A percentile compares a stretch with the other conserved stretches of the same genome.
Conservation (phyloP, 2,797 vertebrate species). For the Myiothlypis coronata region DNA sequence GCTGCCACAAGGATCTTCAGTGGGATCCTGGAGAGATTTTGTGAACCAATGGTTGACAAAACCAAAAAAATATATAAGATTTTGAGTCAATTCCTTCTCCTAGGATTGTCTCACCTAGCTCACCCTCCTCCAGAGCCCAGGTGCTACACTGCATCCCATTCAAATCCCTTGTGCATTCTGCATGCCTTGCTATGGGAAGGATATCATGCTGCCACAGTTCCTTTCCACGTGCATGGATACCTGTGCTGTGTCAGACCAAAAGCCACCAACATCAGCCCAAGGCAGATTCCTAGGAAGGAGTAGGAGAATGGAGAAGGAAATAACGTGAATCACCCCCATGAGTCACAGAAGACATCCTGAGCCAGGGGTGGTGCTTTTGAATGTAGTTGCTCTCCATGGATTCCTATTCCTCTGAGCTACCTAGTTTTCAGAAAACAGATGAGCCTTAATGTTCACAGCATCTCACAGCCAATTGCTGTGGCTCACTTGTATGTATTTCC, state of each 20-base stretch:
- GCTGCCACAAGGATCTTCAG: background rate
- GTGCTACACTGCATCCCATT: background rate
- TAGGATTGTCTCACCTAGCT: background rate
- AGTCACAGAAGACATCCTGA: background rate
- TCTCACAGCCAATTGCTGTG: background rate
- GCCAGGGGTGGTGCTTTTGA: background rate
- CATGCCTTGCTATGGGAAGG: background rate
- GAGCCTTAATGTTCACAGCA: background rate
- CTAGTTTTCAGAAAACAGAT: background rate
- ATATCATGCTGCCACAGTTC: background rate
- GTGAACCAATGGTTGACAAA: background rate
- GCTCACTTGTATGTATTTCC: background rate
- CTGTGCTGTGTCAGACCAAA: background rate
- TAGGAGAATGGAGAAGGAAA: background rate
- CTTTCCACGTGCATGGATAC: background rate
- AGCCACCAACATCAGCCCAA: background rate
- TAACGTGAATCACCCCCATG: accelerated
- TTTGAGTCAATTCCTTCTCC: background rate
- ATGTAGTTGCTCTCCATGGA: background rate
- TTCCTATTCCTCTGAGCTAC: background rate
- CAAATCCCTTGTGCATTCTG: background rate
- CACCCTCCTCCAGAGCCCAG: background rate
- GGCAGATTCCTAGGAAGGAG: background rate
- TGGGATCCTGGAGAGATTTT: background rate
- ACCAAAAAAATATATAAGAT: background rate